Conservation (phyloP, 2,797 vertebrate species). For the Pogoniulus pusillus region DNA sequence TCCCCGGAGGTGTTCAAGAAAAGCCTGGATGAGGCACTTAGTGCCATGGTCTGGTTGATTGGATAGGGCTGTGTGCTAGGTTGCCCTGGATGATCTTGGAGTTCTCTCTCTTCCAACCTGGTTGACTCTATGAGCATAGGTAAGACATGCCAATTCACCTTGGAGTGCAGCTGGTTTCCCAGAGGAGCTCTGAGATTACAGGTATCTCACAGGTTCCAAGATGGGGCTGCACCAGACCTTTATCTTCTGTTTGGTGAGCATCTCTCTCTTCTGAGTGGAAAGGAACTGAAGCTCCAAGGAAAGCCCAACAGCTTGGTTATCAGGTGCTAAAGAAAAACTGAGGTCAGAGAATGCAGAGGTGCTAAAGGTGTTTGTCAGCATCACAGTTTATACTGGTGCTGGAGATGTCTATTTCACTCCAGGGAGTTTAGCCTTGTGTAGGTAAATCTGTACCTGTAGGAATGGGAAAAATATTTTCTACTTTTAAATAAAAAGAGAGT, state of each 20-base stretch:
- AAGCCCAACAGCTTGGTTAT: background rate
- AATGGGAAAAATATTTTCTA: background rate
- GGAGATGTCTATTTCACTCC: background rate
- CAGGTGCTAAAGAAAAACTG: background rate
- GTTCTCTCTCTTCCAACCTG: too few relatives aligned
- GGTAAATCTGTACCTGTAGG: background rate
- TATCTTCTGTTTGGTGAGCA: background rate
- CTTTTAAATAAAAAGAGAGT: background rate
- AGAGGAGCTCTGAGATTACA: background rate
- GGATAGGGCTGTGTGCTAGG: too few relatives aligned
- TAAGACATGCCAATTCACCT: accelerated
- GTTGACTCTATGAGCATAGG: too few relatives aligned
- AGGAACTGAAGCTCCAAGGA: background rate
- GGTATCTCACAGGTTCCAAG: background rate
- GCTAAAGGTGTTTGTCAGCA: background rate
- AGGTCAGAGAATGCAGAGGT: background rate
- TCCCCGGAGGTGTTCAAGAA: too few relatives aligned
- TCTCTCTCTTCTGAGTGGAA: background rate
- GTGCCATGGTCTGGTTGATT: too few relatives aligned
- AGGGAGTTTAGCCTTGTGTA: background rate
- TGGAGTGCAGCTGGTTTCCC: background rate
- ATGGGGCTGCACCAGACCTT: background rate
- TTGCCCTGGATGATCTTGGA: too few relatives aligned
- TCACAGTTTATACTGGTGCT: background rate
- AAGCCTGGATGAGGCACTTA: too few relatives aligned